Conservation (phyloP, 2,113 vertebrate species). For the Dicrurus megarhynchus region DNA sequence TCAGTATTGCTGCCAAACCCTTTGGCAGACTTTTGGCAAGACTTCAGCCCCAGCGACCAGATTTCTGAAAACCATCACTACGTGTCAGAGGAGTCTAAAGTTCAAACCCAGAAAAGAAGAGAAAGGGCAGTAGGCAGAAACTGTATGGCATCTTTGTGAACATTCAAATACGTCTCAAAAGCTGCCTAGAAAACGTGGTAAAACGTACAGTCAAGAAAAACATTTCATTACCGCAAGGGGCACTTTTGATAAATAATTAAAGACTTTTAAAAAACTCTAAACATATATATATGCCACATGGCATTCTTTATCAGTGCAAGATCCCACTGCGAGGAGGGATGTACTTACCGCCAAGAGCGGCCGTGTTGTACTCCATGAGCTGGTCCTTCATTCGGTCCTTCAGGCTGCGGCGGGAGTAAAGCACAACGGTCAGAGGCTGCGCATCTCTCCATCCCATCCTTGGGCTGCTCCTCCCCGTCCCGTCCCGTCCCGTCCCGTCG, state of each 20-base stretch:
- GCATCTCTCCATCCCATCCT: background rate
- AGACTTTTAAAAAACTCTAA: background rate
- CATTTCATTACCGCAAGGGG: rapidly evolving
- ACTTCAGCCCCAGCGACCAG: background rate
- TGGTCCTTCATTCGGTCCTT: conserved; percentile 58
- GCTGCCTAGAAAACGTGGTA: rapidly evolving
- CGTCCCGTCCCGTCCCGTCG: background rate
- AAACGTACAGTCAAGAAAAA: background rate
- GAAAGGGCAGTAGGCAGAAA: too few species aligned
- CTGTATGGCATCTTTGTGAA: rapidly evolving
- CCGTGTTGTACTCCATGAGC: conserved; percentile 22
- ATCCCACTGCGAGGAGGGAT: background rate
- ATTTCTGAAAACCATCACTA: background rate
- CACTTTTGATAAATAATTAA: background rate
- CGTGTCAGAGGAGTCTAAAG: rapidly evolving
- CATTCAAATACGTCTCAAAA: rapidly evolving
- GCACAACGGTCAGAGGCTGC: background rate
- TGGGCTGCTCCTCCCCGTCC: background rate
- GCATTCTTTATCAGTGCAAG: background rate
- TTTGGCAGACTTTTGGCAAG: background rate
- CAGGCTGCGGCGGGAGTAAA: conserved; percentile 21
- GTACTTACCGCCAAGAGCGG: background rate
- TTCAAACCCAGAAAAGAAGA: background rate
- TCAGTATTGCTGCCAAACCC: background rate
- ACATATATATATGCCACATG: background rate